Evolutionary conservation across 1,140 invertebrate genomes (phyloP), one percentile per base, ranked within the genome.

Genomic region (Papilio helenus): DNA sequence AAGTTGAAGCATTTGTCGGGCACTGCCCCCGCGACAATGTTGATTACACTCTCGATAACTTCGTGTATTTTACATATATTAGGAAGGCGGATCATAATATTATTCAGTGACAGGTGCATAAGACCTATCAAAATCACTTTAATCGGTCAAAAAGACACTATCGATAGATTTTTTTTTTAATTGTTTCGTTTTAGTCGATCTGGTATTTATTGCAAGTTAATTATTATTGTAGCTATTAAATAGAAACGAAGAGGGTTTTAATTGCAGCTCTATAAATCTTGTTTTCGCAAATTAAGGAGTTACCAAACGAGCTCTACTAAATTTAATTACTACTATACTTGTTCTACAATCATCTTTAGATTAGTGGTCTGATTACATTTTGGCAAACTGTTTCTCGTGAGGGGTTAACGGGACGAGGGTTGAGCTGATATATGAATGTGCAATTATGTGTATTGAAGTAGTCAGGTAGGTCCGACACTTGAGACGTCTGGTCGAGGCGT

Each of bases 401-500:
- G 79, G 81, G 82, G 81, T 80, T 23, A 65, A 12, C 10, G 72
- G 65, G 76, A 80, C 80, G 81, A 72, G 80, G 55, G 51, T 77
- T 65, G 34, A 10, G 55, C 34, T 74, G 82, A 79, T 83, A 85
- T 82, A 82, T 84, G 83, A 86, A 86, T 87, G 87, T 87, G 88
- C 90, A 92, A 90, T 90, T 88, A 90, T 90, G 85, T 88, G 85
- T 87, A 84, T 83, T 85, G 79, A 83, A 82, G 83, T 81, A 72
- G 83, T 83, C 85, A 87, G 85, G 89, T 88, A 86, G 85, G 85
- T 84, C 79, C 74, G 87, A 86, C 84, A 91, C 90, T 93, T 82
- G 90, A 92, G 92, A 93, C 90, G 92, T 91, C 89, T 91, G 88
- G 89, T 86, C 84, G 80, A 81, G 65, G 12, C 65, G 12, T 10